Evolutionary conservation across 2,888 invertebrate species (phyloP).

Genomic region (Hydrotaea cyrtoneurina): DNA sequence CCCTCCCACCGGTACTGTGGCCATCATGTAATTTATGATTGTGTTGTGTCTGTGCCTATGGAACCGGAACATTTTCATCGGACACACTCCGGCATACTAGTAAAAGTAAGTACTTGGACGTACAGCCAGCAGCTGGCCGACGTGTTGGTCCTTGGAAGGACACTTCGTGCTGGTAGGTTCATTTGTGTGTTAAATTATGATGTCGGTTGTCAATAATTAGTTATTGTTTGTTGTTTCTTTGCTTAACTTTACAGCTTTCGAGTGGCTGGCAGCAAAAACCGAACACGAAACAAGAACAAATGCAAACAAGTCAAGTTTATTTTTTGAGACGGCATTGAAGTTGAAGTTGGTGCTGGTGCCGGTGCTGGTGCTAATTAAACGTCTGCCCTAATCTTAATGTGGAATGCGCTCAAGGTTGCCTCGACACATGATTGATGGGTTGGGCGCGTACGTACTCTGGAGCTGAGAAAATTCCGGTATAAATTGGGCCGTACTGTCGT

Average conservation of each 20-base stretch:
- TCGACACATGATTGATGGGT: constrained; percentile 14
- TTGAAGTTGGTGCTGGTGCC: neutral
- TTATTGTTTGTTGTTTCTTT: neutral
- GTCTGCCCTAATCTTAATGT: neutral
- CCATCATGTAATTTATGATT: constrained; percentile 50
- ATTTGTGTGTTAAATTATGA: constrained; percentile 56
- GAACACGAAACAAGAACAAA: neutral
- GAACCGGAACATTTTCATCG: neutral
- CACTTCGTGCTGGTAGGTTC: constrained; percentile 39
- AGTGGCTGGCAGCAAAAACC: neutral
- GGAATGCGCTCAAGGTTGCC: constrained; percentile 13
- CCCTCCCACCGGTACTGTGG: neutral
- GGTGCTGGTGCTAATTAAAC: constrained; percentile 19
- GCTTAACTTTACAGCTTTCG: neutral
- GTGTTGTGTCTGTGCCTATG: constrained; percentile 25
- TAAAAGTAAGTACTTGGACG: neutral
- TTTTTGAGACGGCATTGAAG: neutral
- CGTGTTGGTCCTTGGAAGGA: constrained; percentile 18
- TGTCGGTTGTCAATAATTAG: constrained; percentile 36
- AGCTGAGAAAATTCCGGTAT: neutral
- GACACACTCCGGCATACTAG: neutral
- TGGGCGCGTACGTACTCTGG: neutral
- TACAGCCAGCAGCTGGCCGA: too few relatives aligned
- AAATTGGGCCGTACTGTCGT: neutral
- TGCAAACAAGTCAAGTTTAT: neutral